Evolutionary conservation across 2,113 vertebrate genomes (phyloP).

Genomic region (Austrofundulus limnaeus): DNA sequence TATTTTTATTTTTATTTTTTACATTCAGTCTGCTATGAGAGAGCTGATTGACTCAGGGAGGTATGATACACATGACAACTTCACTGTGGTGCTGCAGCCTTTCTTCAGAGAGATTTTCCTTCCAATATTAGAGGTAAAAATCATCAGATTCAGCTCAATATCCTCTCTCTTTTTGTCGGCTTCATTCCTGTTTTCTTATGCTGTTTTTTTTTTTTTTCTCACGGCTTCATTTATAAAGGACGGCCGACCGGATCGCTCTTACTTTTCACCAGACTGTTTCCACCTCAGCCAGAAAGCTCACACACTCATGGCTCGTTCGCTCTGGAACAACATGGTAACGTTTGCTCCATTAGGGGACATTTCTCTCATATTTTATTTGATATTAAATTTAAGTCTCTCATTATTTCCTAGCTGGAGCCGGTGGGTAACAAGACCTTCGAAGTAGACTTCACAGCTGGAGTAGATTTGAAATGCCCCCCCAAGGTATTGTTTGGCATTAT

Average conservation of each 20-base stretch:
- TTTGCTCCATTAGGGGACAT: not conserved
- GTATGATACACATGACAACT: constrained; percentile 81
- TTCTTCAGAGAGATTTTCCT: constrained; percentile 72
- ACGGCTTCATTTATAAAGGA: too few relatives aligned
- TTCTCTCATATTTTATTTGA: not conserved
- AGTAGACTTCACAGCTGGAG: constrained; percentile 72
- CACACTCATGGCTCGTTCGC: constrained; percentile 83
- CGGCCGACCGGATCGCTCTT: constrained; percentile 83
- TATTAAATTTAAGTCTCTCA: constrained; percentile 1
- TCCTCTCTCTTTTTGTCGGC: not conserved
- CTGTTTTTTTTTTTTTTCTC: not conserved
- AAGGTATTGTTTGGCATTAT: constrained; percentile 71
- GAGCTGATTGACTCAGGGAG: constrained; percentile 78
- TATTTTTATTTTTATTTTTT: not conserved
- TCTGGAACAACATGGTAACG: constrained; percentile 91
- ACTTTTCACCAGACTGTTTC: constrained; percentile 90
- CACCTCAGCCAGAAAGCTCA: constrained; percentile 89
- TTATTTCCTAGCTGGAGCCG: constrained; percentile 82
- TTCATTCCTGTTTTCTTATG: too few relatives aligned
- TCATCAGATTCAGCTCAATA: not conserved
- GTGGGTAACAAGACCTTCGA: constrained; percentile 82
- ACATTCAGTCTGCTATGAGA: constrained; percentile 72
- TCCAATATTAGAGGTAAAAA: constrained; percentile 64
- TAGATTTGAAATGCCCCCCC: constrained; percentile 83
- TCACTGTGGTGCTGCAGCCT: constrained; percentile 86